Evolutionary conservation across 2,888 invertebrate genomes (phyloP).

Genomic region (Drosophila multiciliata): DNA sequence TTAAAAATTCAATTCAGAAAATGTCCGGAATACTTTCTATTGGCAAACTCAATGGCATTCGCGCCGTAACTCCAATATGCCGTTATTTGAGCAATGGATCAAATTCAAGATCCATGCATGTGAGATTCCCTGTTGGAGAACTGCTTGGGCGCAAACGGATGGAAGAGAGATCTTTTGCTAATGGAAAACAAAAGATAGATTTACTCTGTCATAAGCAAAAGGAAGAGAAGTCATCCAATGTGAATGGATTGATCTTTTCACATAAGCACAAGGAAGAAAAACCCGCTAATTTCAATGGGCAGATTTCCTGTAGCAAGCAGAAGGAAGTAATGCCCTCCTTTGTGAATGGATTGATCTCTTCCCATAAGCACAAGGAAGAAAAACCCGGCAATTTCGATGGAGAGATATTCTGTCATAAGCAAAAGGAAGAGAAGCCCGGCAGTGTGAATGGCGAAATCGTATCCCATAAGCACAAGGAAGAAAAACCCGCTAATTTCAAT

Average conservation of each 20-base stretch:
- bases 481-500: neutral
- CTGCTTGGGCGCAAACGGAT: neutral
- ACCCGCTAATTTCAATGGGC: neutral
- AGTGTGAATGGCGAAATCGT: neutral
- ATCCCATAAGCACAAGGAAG: neutral
- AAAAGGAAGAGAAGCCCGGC: neutral
- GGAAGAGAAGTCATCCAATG: neutral
- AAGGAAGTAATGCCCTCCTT: neutral
- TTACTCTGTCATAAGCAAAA: slow-evolving; percentile 1
- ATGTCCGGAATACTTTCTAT: slow-evolving; percentile 19
- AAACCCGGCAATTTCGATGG: neutral
- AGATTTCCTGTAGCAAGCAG: neutral
- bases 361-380: slow-evolving; percentile 1
- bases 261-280: slow-evolving; percentile 10
- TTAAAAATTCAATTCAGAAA: neutral
- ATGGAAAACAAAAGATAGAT: neutral
- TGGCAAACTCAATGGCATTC: slow-evolving; percentile 3
- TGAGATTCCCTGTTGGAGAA: neutral
- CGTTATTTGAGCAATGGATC: slow-evolving; percentile 12
- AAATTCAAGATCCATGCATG: neutral
- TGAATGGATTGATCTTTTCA: neutral
- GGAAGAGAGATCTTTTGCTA: neutral
- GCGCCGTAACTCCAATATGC: slow-evolving; percentile 4
- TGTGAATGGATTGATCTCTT: neutral
- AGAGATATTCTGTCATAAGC: neutral